A percentile compares a stretch with the other conserved stretches of the same genome.
These are phyloP conservation scores for Melozone crissalis DNA, from an alignment of 2,113 vertebrate species.

Conservation along the genomic window DNA sequence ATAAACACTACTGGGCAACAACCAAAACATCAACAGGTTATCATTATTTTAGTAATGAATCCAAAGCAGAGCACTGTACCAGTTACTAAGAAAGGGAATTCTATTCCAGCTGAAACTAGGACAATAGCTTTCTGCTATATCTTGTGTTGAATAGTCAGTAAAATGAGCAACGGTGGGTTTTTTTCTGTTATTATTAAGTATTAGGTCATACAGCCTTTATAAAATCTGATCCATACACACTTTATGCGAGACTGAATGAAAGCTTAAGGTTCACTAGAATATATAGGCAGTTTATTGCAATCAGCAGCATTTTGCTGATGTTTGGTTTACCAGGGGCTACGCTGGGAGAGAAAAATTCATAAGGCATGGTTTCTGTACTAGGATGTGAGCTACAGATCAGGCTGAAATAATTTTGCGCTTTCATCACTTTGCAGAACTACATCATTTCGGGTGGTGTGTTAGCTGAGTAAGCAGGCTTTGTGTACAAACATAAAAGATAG, in stretches of 20 bases:
- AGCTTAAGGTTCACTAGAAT: background rate
- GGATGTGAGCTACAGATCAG: background rate
- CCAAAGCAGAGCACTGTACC: background rate
- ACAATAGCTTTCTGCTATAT: background rate
- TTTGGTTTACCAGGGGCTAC: background rate
- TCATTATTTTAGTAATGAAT: background rate
- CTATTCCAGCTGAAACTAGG: background rate
- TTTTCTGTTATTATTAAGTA: background rate
- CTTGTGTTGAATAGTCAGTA: background rate
- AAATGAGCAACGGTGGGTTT: fast-evolving
- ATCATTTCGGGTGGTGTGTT: background rate
- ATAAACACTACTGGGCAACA: background rate
- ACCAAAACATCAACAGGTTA: background rate
- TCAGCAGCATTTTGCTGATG: background rate
- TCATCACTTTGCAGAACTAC: background rate
- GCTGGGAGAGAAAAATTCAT: background rate
- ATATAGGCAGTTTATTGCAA: background rate
- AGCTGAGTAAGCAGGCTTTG: background rate
- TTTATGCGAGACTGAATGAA: background rate
- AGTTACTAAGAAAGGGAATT: background rate
- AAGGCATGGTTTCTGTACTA: background rate
- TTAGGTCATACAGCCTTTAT: background rate
- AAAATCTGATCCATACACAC: background rate
- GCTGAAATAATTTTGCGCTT: background rate
- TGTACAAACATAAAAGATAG: background rate